A percentile compares a stretch with the other conserved stretches of the same genome.
phyloP scores from a whole-genome alignment of 2,113 vertebrate genomes.

The Cettia cetti region DNA sequence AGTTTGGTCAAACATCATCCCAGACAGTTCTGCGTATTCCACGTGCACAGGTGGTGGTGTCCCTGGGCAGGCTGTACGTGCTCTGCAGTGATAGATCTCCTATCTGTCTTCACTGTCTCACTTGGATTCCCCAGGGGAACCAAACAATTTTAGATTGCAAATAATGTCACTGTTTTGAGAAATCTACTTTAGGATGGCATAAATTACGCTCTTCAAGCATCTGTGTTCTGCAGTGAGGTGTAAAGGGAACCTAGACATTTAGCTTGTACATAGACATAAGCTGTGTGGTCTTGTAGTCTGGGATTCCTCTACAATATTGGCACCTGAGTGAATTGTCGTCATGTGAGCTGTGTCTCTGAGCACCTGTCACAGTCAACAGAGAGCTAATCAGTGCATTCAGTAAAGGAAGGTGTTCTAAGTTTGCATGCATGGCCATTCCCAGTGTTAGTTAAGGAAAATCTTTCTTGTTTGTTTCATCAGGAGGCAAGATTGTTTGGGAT shows the following conservation, averaged over 20 bases:
- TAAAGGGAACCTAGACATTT: not conserved
- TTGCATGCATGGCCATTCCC: not conserved
- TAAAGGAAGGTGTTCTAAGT: not conserved
- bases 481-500: not conserved
- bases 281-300: not conserved
- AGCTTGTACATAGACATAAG: not conserved
- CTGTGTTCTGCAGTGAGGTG: not conserved
- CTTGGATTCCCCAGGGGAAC: not conserved
- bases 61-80: rapidly evolving
- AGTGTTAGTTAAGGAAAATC: not conserved
- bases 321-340: not conserved
- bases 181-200: not conserved
- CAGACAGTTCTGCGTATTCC: not conserved
- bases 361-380: not conserved
- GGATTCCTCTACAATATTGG: not conserved
- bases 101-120: not conserved
- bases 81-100: not conserved
- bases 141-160: not conserved
- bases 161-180: not conserved
- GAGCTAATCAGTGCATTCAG: not conserved
- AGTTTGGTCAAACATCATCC: not conserved
- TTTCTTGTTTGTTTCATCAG: not conserved
- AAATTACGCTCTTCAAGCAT: not conserved
- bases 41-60: not conserved
- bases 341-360: not conserved